A percentile compares a stretch with the other conserved stretches of the same genome.
Conservation (phyloP, 2,113 vertebrate genomes). For the Mastomys natalensis region DNA sequence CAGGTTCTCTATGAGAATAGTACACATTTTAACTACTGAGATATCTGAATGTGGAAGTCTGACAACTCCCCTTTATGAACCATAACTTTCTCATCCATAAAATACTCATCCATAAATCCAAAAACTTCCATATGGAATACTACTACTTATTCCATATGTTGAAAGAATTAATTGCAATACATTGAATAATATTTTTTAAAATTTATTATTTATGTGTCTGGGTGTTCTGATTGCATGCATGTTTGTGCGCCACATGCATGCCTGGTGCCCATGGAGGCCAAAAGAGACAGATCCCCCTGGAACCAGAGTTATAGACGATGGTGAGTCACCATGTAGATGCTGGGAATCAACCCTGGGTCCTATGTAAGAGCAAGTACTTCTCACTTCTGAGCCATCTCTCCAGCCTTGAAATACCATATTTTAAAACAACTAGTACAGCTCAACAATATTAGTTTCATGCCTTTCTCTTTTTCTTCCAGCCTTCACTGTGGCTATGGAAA, state of each 20-base stretch:
- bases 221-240: too few species aligned
- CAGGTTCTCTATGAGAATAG: not conserved
- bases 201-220: not conserved
- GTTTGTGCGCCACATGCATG: too few species aligned
- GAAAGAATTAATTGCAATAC: not conserved
- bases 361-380: too few species aligned
- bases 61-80: constrained; percentile 41
- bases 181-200: not conserved
- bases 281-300: too few species aligned
- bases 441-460: constrained; percentile 23
- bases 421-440: constrained; percentile 25
- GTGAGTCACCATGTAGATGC: too few species aligned
- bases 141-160: not conserved
- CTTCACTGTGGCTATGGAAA: constrained; percentile 44
- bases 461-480: not conserved
- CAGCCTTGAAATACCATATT: not conserved
- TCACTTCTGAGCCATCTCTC: not conserved
- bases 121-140: not conserved
- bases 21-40: not conserved
- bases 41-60: not conserved
- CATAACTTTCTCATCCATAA: not conserved
- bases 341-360: too few species aligned
- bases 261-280: too few species aligned
- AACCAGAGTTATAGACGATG: too few species aligned
- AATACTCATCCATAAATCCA: not conserved